Evolutionary conservation across 2,888 invertebrate species (phyloP).

Genomic region (Minunthozetes semirufus): DNA sequence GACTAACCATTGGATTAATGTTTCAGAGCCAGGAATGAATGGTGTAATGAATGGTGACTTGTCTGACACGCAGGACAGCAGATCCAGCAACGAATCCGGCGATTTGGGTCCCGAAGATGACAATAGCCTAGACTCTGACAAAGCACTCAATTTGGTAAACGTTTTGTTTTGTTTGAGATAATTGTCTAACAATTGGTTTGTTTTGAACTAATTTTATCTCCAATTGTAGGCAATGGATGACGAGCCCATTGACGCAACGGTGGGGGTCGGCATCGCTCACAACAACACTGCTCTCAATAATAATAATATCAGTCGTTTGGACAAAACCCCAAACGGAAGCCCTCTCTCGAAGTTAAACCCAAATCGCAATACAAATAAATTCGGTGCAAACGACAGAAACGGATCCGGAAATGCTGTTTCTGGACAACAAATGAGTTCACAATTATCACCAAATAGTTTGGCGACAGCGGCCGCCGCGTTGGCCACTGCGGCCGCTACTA

Average conservation of each 20-base stretch:
- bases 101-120: conserved; percentile 51
- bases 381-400: conserved; percentile 31
- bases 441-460: conserved; percentile 35
- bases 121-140: conserved; percentile 56
- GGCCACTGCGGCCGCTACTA: conserved; percentile 50
- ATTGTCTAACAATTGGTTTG: not conserved
- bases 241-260: conserved; percentile 41
- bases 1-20: conserved; percentile 23
- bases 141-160: conserved; percentile 60
- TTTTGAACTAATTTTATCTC: conserved; percentile 14
- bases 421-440: conserved; percentile 16
- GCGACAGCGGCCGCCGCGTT: conserved; percentile 48
- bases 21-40: conserved; percentile 58
- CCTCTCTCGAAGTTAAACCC: not conserved
- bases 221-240: conserved; percentile 42
- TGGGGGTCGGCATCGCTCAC: conserved; percentile 36
- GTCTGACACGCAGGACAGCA: conserved; percentile 59
- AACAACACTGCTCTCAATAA: conserved; percentile 7
- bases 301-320: not conserved
- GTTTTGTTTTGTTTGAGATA: not conserved
- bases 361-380: conserved; percentile 4
- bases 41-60: conserved; percentile 59
- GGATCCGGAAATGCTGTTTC: conserved; percentile 28
- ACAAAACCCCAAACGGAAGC: not conserved
- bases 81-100: conserved; percentile 55